These are phyloP conservation scores for Oreonectes daqikongensis DNA, from an alignment of 2,797 vertebrate species.

Conservation along the genomic window DNA sequence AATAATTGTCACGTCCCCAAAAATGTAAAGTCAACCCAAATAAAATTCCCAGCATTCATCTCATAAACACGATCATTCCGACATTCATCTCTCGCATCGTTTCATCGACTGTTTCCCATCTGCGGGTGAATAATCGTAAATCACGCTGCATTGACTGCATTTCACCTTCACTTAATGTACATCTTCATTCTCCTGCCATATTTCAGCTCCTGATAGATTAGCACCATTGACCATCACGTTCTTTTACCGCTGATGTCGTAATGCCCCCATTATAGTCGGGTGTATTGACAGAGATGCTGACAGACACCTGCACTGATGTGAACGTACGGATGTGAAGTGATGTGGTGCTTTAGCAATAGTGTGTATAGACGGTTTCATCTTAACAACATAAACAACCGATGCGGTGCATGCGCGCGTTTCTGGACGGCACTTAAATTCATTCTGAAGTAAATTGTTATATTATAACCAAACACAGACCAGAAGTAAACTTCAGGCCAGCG, in stretches of 20 bases:
- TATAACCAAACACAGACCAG: too few species aligned
- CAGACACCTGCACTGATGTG: not conserved
- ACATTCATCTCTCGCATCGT: not conserved
- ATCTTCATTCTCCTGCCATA: not conserved
- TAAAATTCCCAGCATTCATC: not conserved
- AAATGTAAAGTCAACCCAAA: not conserved
- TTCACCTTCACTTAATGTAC: slow-evolving; percentile 23
- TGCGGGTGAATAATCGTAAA: slow-evolving; percentile 16
- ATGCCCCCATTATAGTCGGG: not conserved
- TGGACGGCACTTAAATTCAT: too few species aligned
- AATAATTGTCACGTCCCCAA: not conserved
- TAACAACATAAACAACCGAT: too few species aligned
- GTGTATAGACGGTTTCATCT: too few species aligned
- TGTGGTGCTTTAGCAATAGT: slow-evolving; percentile 17
- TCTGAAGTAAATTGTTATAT: too few species aligned
- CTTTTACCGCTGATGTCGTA: not conserved
- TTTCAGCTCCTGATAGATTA: slow-evolving; percentile 20
- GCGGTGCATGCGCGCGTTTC: too few species aligned
- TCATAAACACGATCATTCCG: not conserved
- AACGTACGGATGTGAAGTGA: slow-evolving; percentile 24
- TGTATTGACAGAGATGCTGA: slow-evolving; percentile 11
- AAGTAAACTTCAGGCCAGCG: too few species aligned
- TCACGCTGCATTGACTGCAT: slow-evolving; percentile 8
- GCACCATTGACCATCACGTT: not conserved
- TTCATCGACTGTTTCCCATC: not conserved